phyloP scores from a whole-genome alignment of 2,888 invertebrate genomes.

The Machimus atricapillus region DNA sequence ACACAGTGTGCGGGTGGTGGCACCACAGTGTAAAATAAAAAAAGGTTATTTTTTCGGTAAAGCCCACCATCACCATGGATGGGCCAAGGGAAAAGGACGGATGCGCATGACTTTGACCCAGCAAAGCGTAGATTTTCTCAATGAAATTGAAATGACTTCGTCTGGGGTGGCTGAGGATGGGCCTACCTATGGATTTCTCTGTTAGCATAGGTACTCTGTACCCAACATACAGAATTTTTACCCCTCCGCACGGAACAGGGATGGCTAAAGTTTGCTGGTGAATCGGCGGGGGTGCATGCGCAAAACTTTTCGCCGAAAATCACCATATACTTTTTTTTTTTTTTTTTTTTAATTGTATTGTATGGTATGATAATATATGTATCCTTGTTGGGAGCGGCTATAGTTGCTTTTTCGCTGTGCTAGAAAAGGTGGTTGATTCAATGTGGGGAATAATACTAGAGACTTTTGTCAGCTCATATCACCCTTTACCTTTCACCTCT shows the following conservation, averaged over 20 bases:
- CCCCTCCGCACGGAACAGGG: neutral
- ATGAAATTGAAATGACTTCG: conserved; percentile 12
- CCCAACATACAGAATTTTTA: neutral
- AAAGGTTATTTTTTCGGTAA: neutral
- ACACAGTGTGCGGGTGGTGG: neutral
- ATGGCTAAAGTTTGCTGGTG: neutral
- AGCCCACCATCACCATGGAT: neutral
- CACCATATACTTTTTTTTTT: neutral
- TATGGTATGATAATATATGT: neutral
- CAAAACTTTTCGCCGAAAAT: neutral
- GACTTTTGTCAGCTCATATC: conserved; percentile 29
- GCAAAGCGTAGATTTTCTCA: conserved; percentile 4
- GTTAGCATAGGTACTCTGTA: neutral
- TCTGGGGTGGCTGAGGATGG: neutral
- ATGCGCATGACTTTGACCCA: conserved; percentile 10
- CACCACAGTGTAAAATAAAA: neutral
- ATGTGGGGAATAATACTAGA: conserved; percentile 13
- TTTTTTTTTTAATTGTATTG: neutral
- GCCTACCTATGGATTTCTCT: neutral
- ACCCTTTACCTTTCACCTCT: conserved; percentile 7
- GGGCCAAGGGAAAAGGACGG: neutral
- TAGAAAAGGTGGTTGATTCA: neutral
- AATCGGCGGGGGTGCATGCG: neutral
- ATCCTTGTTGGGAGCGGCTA: conserved; percentile 33
- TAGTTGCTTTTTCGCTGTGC: conserved; percentile 1